Evolutionary conservation across 2,113 vertebrate genomes (phyloP).

Genomic region (Tenrec ecaudatus): DNA sequence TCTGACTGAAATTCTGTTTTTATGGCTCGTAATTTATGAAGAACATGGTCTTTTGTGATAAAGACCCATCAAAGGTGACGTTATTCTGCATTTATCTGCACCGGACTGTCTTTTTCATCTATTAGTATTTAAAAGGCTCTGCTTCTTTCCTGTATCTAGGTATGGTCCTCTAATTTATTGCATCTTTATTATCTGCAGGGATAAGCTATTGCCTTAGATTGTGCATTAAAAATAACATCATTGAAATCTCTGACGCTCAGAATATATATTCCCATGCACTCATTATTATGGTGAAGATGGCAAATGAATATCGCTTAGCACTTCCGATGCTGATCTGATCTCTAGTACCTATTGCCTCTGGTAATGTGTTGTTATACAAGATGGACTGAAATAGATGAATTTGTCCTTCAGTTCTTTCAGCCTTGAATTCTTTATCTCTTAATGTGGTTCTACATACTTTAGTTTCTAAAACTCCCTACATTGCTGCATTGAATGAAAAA

Average conservation of each 20-base stretch:
- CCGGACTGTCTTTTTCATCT: slow-evolving; percentile 76
- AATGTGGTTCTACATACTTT: slow-evolving; percentile 50
- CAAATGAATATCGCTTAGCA: slow-evolving; percentile 71
- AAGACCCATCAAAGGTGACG: slow-evolving; percentile 81
- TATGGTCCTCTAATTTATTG: slow-evolving; percentile 70
- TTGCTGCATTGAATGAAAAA: slow-evolving; percentile 57
- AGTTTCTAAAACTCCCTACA: slow-evolving; percentile 73
- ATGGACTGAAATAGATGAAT: slow-evolving; percentile 64
- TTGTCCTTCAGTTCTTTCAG: slow-evolving; percentile 68
- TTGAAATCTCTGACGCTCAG: slow-evolving; percentile 78
- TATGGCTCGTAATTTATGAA: slow-evolving; percentile 80
- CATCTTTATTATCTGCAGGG: slow-evolving; percentile 76
- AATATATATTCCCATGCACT: slow-evolving; percentile 61
- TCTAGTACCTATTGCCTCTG: slow-evolving; percentile 45
- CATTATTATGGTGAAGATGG: slow-evolving; percentile 70
- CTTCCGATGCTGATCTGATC: slow-evolving; percentile 45
- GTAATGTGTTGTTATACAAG: slow-evolving; percentile 46
- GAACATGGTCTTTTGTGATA: slow-evolving; percentile 82
- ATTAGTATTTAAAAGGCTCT: slow-evolving; percentile 80
- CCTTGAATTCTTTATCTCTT: slow-evolving; percentile 59
- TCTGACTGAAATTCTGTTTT: slow-evolving; percentile 81
- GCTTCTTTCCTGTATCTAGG: slow-evolving; percentile 47
- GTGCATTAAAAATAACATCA: slow-evolving; percentile 64
- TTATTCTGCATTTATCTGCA: slow-evolving; percentile 82
- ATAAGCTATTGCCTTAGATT: slow-evolving; percentile 73